A percentile compares a stretch with the other conserved stretches of the same genome.
Conservation (phyloP, 2,888 invertebrate species). For the Caenorhabditis angaria region DNA sequence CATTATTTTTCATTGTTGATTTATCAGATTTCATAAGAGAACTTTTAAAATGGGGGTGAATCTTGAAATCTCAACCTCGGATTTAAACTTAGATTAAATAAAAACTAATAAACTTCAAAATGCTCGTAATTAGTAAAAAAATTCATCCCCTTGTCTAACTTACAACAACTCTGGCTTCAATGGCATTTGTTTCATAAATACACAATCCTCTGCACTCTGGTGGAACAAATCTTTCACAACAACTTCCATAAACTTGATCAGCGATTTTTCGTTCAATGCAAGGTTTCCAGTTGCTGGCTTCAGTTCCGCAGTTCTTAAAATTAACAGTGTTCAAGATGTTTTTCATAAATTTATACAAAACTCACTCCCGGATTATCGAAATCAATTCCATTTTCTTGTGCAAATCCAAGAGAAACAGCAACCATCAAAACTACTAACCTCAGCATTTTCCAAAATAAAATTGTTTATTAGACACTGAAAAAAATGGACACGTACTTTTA, state of each 20-base stretch:
- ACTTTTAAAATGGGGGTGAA: no score
- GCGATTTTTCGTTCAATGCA: constrained; percentile 71
- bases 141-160: constrained; percentile 20
- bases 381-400: constrained; percentile 40
- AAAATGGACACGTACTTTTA: not conserved
- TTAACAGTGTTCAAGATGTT: not conserved
- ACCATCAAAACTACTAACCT: constrained; percentile 14
- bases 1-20: no score
- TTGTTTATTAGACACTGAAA: not conserved
- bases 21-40: no score
- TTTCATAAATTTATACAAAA: not conserved
- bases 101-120: no score
- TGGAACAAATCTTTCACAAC: constrained; percentile 70
- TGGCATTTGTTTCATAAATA: constrained; percentile 70
- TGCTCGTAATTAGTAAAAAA: not conserved
- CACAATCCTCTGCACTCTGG: constrained; percentile 71
- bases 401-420: constrained; percentile 10
- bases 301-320: constrained; percentile 67
- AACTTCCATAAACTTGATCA: constrained; percentile 70
- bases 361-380: constrained; percentile 48
- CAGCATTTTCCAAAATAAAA: no score
- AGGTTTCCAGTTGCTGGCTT: constrained; percentile 69
- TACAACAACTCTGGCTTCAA: constrained; percentile 70
- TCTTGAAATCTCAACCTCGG: no score
- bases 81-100: no score